phyloP scores from a whole-genome alignment of 2,797 vertebrate genomes.

The Acrossocheilus wenchowensis region DNA sequence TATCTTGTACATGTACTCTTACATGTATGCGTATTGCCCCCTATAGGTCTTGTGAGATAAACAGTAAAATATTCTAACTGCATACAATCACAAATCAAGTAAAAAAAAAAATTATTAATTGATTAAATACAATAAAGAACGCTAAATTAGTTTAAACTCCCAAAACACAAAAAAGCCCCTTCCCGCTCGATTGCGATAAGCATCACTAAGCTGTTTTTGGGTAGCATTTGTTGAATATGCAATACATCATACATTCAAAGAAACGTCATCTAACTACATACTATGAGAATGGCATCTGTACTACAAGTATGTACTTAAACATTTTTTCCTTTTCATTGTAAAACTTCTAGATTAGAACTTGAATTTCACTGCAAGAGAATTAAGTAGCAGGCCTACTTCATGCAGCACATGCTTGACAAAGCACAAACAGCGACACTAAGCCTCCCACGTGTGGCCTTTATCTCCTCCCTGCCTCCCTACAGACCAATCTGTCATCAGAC shows the following conservation, averaged over 20 bases:
- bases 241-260: neutral
- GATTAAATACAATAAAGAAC: neutral
- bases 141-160: neutral
- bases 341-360: neutral
- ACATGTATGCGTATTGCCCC: constrained; percentile 28
- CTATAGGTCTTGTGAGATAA: constrained; percentile 28
- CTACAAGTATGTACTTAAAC: neutral
- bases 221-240: neutral
- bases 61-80: neutral
- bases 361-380: neutral
- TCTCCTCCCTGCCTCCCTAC: constrained; percentile 23
- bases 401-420: constrained; percentile 31
- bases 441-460: constrained; percentile 48
- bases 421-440: constrained; percentile 26
- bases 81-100: neutral
- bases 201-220: neutral
- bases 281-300: neutral
- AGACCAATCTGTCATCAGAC: constrained; percentile 32
- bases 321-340: neutral
- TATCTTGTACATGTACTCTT: neutral
- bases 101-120: neutral
- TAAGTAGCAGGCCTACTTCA: constrained; percentile 1
- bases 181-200: neutral
- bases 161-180: neutral
- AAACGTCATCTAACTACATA: neutral